A percentile compares a stretch with the other conserved stretches of the same genome.
Evolutionary conservation across 1,140 invertebrate species (phyloP).

Genomic region (Dendrolimus kikuchii): DNA sequence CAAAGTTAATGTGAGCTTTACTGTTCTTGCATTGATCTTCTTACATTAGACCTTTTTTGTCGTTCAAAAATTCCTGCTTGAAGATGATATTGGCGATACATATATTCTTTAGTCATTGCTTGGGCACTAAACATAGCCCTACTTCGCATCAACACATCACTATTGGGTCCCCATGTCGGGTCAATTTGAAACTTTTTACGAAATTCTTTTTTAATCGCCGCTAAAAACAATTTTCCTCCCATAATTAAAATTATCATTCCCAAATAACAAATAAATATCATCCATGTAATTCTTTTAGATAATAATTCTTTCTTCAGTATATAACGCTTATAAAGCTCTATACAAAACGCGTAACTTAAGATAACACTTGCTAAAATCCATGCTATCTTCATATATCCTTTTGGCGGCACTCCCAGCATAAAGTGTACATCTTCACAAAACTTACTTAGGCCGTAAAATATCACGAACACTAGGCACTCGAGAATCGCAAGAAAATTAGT

Average conservation of each 20-base stretch:
- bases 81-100: conserved; percentile 59
- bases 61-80: conserved; percentile 44
- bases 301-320: conserved; percentile 5
- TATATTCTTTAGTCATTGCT: conserved; percentile 64
- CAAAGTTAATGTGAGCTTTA: too few species aligned
- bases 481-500: conserved; percentile 28
- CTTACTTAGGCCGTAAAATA: conserved; percentile 42
- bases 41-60: conserved; percentile 37
- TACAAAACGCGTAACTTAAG: conserved; percentile 29
- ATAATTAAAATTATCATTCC: conserved; percentile 14
- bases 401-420: conserved; percentile 52
- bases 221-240: conserved; percentile 25
- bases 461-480: conserved; percentile 40
- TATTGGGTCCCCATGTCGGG: conserved; percentile 42
- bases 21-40: not conserved
- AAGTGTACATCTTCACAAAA: conserved; percentile 60
- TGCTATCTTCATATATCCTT: conserved; percentile 30
- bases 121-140: conserved; percentile 57
- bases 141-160: conserved; percentile 42
- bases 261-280: conserved; percentile 6
- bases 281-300: conserved; percentile 11
- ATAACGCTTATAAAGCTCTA: conserved; percentile 23
- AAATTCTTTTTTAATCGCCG: conserved; percentile 21
- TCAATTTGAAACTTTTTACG: conserved; percentile 23
- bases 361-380: conserved; percentile 31